phyloP scores from a whole-genome alignment of 2,888 invertebrate species.

The Ametastegia equiseti region DNA sequence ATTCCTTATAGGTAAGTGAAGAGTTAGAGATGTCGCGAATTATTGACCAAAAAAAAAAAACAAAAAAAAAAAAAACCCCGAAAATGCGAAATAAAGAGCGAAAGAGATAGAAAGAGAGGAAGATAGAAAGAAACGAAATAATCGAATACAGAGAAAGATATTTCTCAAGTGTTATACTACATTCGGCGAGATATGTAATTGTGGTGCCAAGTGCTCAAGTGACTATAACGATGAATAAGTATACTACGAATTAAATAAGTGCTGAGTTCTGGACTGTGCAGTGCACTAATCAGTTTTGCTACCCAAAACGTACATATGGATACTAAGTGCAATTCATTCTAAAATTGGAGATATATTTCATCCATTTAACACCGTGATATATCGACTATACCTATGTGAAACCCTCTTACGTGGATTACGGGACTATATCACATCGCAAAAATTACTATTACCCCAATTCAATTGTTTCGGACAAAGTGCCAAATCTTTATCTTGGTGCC shows the following conservation, averaged over 20 bases:
- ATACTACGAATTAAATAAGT: slow-evolving; percentile 3
- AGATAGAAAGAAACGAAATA: neutral
- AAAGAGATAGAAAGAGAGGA: neutral
- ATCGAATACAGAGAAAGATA: neutral
- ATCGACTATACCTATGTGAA: neutral
- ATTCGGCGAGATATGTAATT: neutral
- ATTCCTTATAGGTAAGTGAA: slow-evolving; percentile 44
- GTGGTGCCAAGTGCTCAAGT: slow-evolving; percentile 21
- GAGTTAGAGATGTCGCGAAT: slow-evolving; percentile 15
- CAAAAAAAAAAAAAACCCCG: neutral
- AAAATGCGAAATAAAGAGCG: neutral
- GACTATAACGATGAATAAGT: neutral
- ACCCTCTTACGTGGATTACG: neutral
- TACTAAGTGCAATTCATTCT: slow-evolving; percentile 9
- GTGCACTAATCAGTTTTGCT: slow-evolving; percentile 13
- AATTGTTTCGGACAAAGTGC: too few species aligned
- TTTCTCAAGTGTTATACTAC: neutral
- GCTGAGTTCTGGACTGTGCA: slow-evolving; percentile 24
- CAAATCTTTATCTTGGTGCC: too few species aligned
- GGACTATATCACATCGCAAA: neutral
- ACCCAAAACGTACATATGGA: too few species aligned
- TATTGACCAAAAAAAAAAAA: neutral
- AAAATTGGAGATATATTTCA: slow-evolving; percentile 1
- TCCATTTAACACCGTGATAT: neutral
- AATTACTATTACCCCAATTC: neutral